phyloP scores from a whole-genome alignment of 2,113 vertebrate genomes.

The Amphiprion ocellaris region DNA sequence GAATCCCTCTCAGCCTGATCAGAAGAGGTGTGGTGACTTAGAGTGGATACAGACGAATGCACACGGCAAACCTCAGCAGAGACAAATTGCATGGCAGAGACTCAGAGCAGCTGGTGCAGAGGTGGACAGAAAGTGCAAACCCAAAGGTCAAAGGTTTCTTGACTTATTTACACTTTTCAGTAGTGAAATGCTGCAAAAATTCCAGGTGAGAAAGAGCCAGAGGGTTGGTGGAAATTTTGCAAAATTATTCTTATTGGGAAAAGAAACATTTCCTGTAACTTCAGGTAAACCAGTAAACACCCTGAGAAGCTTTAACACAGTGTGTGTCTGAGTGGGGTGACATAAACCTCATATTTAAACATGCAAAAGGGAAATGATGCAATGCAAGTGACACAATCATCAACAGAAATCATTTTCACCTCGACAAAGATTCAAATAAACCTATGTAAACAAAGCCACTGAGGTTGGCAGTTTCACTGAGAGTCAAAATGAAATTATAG shows the following conservation, averaged over 20 bases:
- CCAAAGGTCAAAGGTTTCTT: slow-evolving; percentile 66
- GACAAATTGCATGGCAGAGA: not conserved
- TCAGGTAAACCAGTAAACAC: slow-evolving; percentile 48
- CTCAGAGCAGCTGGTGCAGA: slow-evolving; percentile 60
- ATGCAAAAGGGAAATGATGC: not conserved
- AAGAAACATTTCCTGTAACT: slow-evolving; percentile 29
- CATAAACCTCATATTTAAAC: not conserved
- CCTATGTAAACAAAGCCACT: not conserved
- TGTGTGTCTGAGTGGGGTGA: not conserved
- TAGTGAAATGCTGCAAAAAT: slow-evolving; percentile 65
- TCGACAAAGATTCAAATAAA: not conserved
- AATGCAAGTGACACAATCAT: slow-evolving; percentile 1
- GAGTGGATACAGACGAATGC: slow-evolving; percentile 37
- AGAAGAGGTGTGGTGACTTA: slow-evolving; percentile 52
- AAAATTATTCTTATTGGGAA: not conserved
- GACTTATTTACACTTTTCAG: slow-evolving; percentile 20
- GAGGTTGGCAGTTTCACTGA: slow-evolving; percentile 3
- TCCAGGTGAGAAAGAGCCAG: slow-evolving; percentile 47
- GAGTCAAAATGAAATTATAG: slow-evolving; percentile 23
- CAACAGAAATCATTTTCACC: not conserved
- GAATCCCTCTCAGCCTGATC: slow-evolving; percentile 69
- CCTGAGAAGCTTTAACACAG: not conserved
- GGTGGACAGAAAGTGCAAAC: slow-evolving; percentile 63
- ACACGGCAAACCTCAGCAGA: slow-evolving; percentile 20
- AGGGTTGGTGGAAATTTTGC: slow-evolving; percentile 12